Conservation (phyloP, 1,140 invertebrate genomes). For the Drosophila sucinea region DNA sequence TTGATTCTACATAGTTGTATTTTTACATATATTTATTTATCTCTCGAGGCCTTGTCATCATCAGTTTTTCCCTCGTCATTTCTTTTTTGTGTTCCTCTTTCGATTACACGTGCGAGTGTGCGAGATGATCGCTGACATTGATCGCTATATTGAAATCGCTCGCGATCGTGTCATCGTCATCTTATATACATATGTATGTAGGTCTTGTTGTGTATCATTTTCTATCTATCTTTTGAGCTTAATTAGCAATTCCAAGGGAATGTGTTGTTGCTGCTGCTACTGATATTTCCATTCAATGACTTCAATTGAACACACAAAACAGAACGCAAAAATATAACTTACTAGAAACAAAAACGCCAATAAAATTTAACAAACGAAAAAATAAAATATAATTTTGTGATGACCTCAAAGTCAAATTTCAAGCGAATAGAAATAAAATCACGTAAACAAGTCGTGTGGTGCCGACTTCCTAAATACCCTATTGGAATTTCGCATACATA, state of each 20-base stretch:
- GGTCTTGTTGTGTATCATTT: not conserved
- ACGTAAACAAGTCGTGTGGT: not conserved
- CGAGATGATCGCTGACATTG: constrained; percentile 10
- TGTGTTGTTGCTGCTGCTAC: not conserved
- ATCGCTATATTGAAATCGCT: not conserved
- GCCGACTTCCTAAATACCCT: not conserved
- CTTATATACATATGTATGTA: not conserved
- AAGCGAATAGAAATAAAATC: not conserved
- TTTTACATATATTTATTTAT: not conserved
- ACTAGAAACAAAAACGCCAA: not conserved
- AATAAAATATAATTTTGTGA: not conserved
- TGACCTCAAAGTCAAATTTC: constrained; percentile 8
- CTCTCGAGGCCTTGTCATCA: not conserved
- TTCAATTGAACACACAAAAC: constrained; percentile 5
- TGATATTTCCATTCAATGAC: not conserved
- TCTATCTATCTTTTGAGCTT: constrained; percentile 1
- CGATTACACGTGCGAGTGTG: constrained; percentile 3
- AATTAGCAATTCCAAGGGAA: constrained; percentile 13
- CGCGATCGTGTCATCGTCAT: constrained; percentile 4
- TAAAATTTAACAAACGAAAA: not conserved
- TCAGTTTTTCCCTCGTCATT: not conserved
- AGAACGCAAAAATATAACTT: constrained; percentile 6
- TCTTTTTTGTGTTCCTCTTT: not conserved
- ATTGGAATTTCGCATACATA: not conserved
- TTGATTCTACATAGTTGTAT: not conserved